Percentiles rank a stretch among this genome's conserved stretches.
Conservation (phyloP, 2,113 vertebrate genomes). For the Oenanthe melanoleuca region DNA sequence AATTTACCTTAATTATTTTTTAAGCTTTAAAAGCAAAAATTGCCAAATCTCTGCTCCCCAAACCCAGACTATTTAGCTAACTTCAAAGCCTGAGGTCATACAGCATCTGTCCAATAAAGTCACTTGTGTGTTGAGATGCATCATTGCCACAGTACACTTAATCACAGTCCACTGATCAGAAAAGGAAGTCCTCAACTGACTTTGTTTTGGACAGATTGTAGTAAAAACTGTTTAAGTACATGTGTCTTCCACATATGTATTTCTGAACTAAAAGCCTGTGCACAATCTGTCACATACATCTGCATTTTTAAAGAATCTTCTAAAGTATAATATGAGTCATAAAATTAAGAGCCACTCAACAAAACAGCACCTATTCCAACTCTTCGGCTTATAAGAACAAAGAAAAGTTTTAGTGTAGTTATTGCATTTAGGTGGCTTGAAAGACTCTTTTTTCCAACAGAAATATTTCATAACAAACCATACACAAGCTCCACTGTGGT, state of each 20-base stretch:
- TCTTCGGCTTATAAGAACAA: neutral
- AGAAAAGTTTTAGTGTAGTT: neutral
- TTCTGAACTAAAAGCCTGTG: neutral
- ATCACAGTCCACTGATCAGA: constrained; percentile 48
- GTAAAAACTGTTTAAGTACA: constrained; percentile 32
- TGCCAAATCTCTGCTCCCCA: neutral
- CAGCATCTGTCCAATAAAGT: constrained; percentile 44
- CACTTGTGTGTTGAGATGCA: constrained; percentile 51
- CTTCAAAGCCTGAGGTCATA: constrained; percentile 1
- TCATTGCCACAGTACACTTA: constrained; percentile 43
- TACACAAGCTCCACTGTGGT: neutral
- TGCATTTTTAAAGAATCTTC: constrained; percentile 29
- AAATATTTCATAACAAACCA: neutral
- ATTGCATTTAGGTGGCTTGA: neutral
- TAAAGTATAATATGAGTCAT: neutral
- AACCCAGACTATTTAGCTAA: neutral
- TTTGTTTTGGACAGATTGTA: constrained; percentile 50
- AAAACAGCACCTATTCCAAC: neutral
- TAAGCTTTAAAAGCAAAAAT: neutral
- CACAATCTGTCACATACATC: constrained; percentile 5
- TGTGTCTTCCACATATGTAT: neutral
- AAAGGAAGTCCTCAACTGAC: constrained; percentile 56
- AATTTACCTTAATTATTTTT: neutral
- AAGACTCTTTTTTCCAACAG: neutral
- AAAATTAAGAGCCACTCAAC: neutral